A percentile compares a stretch with the other conserved stretches of the same genome.
Conservation (phyloP, 2,797 vertebrate species). For the Cirrhinus molitorella region DNA sequence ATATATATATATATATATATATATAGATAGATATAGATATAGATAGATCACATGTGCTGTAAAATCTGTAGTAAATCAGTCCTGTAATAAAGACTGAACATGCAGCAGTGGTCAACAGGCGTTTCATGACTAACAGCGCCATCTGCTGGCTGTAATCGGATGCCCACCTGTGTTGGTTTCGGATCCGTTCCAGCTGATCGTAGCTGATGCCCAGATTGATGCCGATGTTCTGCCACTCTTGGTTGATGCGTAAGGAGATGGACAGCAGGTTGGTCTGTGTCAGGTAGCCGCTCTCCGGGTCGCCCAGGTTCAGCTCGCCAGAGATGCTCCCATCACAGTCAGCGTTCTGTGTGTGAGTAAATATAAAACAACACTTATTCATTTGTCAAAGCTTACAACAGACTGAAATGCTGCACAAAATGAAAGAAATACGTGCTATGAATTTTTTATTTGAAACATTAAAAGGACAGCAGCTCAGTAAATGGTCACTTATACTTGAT, state of each 20-base stretch:
- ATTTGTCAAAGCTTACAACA: neutral
- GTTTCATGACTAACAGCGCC: constrained; percentile 38
- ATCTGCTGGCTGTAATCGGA: constrained; percentile 27
- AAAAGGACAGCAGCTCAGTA: too few relatives aligned
- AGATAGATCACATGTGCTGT: neutral
- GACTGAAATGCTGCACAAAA: neutral
- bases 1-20: too few relatives aligned
- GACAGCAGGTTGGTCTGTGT: constrained; percentile 92
- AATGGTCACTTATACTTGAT: too few relatives aligned
- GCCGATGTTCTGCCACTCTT: constrained; percentile 90
- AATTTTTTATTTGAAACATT: too few relatives aligned
- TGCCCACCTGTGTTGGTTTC: constrained; percentile 84
- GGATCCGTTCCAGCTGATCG: constrained; percentile 85
- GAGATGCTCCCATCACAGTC: constrained; percentile 64
- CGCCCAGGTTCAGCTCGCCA: constrained; percentile 88
- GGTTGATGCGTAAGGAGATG: constrained; percentile 88
- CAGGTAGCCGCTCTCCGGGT: constrained; percentile 93
- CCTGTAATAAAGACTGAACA: neutral
- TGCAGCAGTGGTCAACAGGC: too few relatives aligned
- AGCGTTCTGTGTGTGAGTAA: constrained; percentile 57
- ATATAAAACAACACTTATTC: neutral
- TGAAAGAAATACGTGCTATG: neutral
- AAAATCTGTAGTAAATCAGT: neutral
- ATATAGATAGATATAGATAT: too few relatives aligned
- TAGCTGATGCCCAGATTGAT: constrained; percentile 89